Evolutionary conservation across 2,888 invertebrate genomes (phyloP), one percentile per base, ranked within the genome.

Genomic region (Ganaspis brasiliensis): DNA sequence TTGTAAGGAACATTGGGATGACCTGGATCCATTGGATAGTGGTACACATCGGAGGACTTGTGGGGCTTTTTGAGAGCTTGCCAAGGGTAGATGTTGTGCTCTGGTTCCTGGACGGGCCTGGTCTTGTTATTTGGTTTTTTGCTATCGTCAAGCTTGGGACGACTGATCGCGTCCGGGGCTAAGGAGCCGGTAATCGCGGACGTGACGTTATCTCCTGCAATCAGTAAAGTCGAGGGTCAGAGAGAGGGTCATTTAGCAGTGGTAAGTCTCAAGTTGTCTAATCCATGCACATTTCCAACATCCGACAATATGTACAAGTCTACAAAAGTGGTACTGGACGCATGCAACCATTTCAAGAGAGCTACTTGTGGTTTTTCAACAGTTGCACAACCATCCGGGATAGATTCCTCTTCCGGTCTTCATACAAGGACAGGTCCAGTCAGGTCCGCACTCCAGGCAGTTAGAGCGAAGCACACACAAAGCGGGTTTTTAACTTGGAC

Each of bases 201-300:
- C 82, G 91, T 89, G 84, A 79, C 81, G 86, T 90, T 89, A 86
- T 82, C 89, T 87, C 91, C 91, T 91, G 91, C 83, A 91, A 91
- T 85, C 81, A 89, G 83, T 83, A 88, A 89, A 87, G 83, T 87
- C 89, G 75, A 86, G 80, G 80, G 86, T 88, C 88, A 87, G 82
- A 81, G 57, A 73, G 63, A 52, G 16, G 19, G 73, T 81, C 73
- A 74, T 79, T 75, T 75, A 55, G 45, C 77, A 73, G 72, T 67
- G 37, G 73, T 78, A 77, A 61, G 75, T 72, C 76, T 45, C 57
- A 55, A 75, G 31, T 63, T 75, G 77, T 83, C 82, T 79, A 52
- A 75, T 84, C 85, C 86, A 87, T 88, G 87, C 85, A 87, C 87
- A 88, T 89, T 88, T 87, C 89, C 86, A 89, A 80, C 82, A 71